Evolutionary conservation across 2,113 vertebrate genomes (phyloP), one percentile per base, ranked within the genome.

Genomic region (Gnathonemus echidnorhynchus): DNA sequence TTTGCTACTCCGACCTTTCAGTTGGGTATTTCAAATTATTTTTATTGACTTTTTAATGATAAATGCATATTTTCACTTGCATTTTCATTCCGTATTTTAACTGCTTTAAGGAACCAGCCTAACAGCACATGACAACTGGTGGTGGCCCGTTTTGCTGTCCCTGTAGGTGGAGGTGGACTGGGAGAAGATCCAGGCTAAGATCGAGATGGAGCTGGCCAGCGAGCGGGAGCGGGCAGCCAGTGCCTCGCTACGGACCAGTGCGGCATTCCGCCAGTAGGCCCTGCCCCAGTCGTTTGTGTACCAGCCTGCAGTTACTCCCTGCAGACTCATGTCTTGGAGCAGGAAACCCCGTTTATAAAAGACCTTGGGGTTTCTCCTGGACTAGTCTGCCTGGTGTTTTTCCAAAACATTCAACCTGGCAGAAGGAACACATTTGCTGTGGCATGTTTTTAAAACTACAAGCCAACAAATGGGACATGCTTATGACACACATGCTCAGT

Each of bases 101-200:
- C 19, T 49, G 15, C 21, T 21, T 86, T 86, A 24, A 85, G 7
- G 83, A 8, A 11, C 6, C 42, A 85, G 45, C 46, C 45, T 42
- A 35, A 77, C 31, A 39, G 27, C 70, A 35, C 70, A 35, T 39
- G 31, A 39, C 70, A 35, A 5, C 39, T 48, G 39, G 8, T 84
- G 45, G 17, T 53, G 50, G 50, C 50, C 27, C 3, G 6, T 27
- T 8, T 80, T 27, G 4, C 35, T 85, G 31, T 80, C 52, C 35
- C 13, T 42, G 17, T 94, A 99, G 98, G 97, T 99, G 91, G 97
- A 98, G 94, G 97, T 99, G 92, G 97, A 99, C 90, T 99, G 98
- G 98, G 96, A 97, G 89, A 99, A 99, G 96, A 98, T 99, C 94
- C 97, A 97, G 95, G 97, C 96, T 50, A 99, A 99, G 95, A 97